Conservation (phyloP, 1,140 invertebrate species). For the Pseudachorutes palmiensis region DNA sequence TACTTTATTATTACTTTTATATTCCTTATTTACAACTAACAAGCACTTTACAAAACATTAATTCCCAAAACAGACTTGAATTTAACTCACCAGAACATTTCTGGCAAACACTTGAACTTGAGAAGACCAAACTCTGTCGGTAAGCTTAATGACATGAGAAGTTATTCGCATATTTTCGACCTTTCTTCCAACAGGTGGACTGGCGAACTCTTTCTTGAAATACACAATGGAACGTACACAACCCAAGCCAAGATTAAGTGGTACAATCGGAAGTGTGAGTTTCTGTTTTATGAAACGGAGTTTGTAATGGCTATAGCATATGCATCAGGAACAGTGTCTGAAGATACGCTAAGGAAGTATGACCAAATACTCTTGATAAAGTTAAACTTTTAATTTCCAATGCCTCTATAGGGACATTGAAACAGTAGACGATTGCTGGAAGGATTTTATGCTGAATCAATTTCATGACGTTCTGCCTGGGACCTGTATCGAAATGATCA, state of each 20-base stretch:
- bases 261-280: slow-evolving; percentile 47
- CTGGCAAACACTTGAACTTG: slow-evolving; percentile 44
- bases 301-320: slow-evolving; percentile 25
- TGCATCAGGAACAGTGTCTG: slow-evolving; percentile 2
- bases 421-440: slow-evolving; percentile 43
- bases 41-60: no score
- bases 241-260: slow-evolving; percentile 49
- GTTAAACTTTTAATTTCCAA: no score
- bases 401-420: slow-evolving; percentile 28
- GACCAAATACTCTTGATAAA: not conserved
- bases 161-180: no score
- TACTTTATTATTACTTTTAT: no score
- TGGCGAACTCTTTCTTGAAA: slow-evolving; percentile 50
- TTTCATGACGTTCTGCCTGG: slow-evolving; percentile 55
- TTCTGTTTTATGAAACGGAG: slow-evolving; percentile 44
- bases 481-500: slow-evolving; percentile 44
- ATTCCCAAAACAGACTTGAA: no score
- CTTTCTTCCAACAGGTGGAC: slow-evolving; percentile 44
- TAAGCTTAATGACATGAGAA: no score
- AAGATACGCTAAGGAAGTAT: slow-evolving; percentile 3
- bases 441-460: slow-evolving; percentile 50
- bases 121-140: slow-evolving; percentile 41
- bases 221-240: slow-evolving; percentile 54
- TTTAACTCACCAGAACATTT: slow-evolving; percentile 46
- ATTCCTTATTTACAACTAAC: no score